phyloP scores from a whole-genome alignment of 2,113 vertebrate species.

The Apus apus region DNA sequence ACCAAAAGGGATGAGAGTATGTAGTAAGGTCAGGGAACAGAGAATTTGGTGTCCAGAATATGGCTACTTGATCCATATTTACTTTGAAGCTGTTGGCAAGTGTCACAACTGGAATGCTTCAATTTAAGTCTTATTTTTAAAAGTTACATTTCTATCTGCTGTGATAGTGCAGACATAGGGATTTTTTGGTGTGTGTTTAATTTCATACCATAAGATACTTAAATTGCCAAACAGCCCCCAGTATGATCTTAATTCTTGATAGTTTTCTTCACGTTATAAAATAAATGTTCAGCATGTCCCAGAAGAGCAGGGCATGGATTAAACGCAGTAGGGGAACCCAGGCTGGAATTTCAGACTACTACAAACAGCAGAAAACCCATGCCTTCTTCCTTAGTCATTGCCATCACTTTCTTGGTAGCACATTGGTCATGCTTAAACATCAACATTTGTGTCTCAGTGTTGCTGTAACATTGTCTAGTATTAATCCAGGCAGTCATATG shows the following conservation, averaged over 20 bases:
- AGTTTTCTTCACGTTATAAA: neutral
- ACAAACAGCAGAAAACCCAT: neutral
- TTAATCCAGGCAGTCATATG: constrained; percentile 30
- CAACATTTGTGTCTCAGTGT: neutral
- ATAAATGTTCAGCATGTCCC: neutral
- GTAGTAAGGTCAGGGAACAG: neutral
- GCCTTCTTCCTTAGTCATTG: neutral
- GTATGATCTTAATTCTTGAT: neutral
- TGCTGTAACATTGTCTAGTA: neutral
- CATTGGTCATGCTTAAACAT: neutral
- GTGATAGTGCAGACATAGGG: neutral
- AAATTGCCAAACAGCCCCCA: neutral
- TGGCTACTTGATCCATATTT: neutral
- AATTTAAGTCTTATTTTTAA: neutral
- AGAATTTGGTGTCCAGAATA: neutral
- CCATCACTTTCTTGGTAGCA: neutral
- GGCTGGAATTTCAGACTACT: neutral
- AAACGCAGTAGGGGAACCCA: neutral
- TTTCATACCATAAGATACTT: neutral
- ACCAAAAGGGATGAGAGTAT: neutral
- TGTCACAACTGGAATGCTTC: neutral
- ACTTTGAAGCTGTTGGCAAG: neutral
- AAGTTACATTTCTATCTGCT: neutral
- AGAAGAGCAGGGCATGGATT: neutral
- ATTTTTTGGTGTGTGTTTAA: neutral